Evolutionary conservation across 2,888 invertebrate species (phyloP).

Genomic region (Plebejus anna): DNA sequence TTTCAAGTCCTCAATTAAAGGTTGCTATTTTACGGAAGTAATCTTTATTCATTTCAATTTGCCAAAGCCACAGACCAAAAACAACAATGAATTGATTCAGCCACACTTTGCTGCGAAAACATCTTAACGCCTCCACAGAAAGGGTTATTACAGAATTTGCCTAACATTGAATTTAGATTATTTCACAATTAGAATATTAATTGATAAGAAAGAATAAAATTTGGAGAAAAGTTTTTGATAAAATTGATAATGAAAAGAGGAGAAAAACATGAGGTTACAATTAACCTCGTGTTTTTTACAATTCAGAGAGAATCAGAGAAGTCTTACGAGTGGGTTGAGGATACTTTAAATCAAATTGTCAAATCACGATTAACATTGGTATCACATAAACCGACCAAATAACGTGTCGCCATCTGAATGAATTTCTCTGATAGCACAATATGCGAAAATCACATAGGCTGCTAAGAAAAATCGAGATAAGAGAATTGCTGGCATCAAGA

Average conservation of each 20-base stretch:
- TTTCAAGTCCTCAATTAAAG: slow-evolving; percentile 27
- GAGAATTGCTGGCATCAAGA: too few relatives aligned
- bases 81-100: slow-evolving; percentile 48
- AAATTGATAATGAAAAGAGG: not conserved
- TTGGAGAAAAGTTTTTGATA: not conserved
- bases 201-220: not conserved
- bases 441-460: too few relatives aligned
- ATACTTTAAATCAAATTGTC: too few relatives aligned
- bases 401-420: too few relatives aligned
- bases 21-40: slow-evolving; percentile 38
- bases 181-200: slow-evolving; percentile 12
- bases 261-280: not conserved
- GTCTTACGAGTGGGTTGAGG: too few relatives aligned
- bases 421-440: too few relatives aligned
- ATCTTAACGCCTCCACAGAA: slow-evolving; percentile 65
- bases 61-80: slow-evolving; percentile 53
- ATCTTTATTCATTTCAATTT: slow-evolving; percentile 66
- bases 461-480: too few relatives aligned
- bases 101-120: slow-evolving; percentile 70
- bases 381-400: too few relatives aligned
- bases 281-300: too few relatives aligned
- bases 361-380: too few relatives aligned
- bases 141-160: slow-evolving; percentile 61
- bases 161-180: slow-evolving; percentile 62
- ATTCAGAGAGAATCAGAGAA: too few relatives aligned